Evolutionary conservation across 2,113 vertebrate species (phyloP).

Genomic region (Corapipo altera): DNA sequence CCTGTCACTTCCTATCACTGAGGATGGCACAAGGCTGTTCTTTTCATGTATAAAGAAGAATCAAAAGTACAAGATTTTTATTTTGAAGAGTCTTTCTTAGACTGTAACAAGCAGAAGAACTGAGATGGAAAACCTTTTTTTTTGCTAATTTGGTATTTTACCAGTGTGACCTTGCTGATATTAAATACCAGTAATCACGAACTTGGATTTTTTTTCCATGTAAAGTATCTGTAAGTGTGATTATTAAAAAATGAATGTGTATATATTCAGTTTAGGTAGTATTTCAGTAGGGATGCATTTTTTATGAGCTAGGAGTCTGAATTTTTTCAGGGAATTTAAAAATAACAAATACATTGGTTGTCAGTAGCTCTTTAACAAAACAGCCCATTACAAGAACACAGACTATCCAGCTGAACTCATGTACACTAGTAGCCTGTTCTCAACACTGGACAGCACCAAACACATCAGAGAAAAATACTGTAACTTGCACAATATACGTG

Average conservation of each 20-base stretch:
- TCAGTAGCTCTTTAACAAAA: neutral
- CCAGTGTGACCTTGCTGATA: neutral
- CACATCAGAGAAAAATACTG: neutral
- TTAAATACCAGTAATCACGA: neutral
- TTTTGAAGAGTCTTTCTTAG: neutral
- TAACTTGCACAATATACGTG: accelerated
- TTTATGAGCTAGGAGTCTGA: neutral
- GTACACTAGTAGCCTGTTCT: neutral
- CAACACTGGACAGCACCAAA: neutral
- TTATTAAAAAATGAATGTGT: neutral
- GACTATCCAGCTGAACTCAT: neutral
- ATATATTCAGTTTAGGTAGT: neutral
- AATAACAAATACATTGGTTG: neutral
- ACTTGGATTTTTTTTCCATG: neutral
- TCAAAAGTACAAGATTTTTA: neutral
- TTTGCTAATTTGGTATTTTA: neutral
- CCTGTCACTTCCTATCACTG: conserved; percentile 43
- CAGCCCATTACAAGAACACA: neutral
- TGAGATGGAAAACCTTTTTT: neutral
- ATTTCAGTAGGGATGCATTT: neutral
- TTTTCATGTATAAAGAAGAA: neutral
- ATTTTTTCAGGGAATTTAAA: neutral
- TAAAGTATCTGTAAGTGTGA: neutral
- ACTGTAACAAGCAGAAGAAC: neutral
- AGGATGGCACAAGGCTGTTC: conserved; percentile 23